Base-by-base conservation (phyloP, 2,113 vertebrate genomes). In the Centropus unirufus region DNA sequence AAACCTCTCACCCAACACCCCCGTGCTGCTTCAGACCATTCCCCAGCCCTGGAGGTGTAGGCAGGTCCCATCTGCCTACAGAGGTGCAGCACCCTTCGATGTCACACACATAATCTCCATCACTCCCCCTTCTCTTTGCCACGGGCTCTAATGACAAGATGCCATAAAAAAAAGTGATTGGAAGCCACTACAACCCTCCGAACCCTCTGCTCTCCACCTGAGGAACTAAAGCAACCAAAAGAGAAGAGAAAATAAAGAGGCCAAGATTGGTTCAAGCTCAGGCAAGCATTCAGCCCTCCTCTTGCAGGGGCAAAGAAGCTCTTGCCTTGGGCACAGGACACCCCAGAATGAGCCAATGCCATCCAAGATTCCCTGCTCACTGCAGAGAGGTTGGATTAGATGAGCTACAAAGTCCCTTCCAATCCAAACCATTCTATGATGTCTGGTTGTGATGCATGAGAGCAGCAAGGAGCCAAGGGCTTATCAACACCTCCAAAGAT, bases 61-160 rank as follows among this genome's bases (percentile, higher is more conserved):
- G 36, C 52, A 36, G 36, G 21, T 66, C 52, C n/a, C 58, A 55
- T 16, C 59, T 44, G 34, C 26, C 22, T 15, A 36, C 12, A 1
- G 44, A 23, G 21, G 26, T 27, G 42, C 46, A 40, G 46, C 61
- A 21, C 47, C 11, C 30, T 29, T 40, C 2, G 0, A 34, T 1
- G 0, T 14, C 83, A 51, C 2, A 0, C 29, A 15, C 1, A 0
- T 1, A 0, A 14, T 4, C 34, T 26, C 26, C 30, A 14, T 44
- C 40, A 10, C 26, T 34, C 34, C 18, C 18, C 24, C 32, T 36
- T 32, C 57, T 40, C 59, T 36, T 51, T 39, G 42, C 49, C 36
- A 15, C 2, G 11, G 27, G 57, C 70, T 34, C 16, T 44, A 46
- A 4, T 26, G 58, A 77, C 57, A 58, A 70, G 57, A 18, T 23